These are phyloP conservation scores for Sparidentex hasta DNA, from an alignment of 2,797 vertebrate species.

Conservation along the genomic window DNA sequence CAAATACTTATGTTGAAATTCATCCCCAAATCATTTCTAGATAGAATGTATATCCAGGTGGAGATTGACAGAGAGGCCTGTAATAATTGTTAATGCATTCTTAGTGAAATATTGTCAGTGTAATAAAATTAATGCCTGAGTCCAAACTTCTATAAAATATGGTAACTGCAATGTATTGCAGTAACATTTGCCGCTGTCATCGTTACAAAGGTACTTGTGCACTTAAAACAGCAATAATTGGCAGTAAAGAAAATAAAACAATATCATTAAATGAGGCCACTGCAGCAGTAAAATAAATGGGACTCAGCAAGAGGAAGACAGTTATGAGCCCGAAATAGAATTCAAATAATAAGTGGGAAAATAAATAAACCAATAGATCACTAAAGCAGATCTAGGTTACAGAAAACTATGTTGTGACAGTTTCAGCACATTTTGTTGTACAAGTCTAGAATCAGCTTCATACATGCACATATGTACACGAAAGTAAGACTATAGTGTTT, in stretches of 20 bases:
- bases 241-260: slow-evolving; percentile 7
- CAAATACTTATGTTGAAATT: slow-evolving; percentile 46
- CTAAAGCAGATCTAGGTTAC: slow-evolving; percentile 4
- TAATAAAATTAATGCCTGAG: neutral
- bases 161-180: neutral
- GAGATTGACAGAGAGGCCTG: neutral
- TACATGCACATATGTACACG: neutral
- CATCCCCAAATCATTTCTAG: slow-evolving; percentile 54
- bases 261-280: slow-evolving; percentile 15
- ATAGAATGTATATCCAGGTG: slow-evolving; percentile 18
- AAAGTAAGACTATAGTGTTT: too few species aligned
- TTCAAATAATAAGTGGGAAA: slow-evolving; percentile 17
- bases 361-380: slow-evolving; percentile 5
- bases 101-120: slow-evolving; percentile 17
- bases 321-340: slow-evolving; percentile 27
- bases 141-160: neutral
- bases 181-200: slow-evolving; percentile 19
- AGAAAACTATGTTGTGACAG: slow-evolving; percentile 1
- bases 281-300: neutral
- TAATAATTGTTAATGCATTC: neutral
- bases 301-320: neutral
- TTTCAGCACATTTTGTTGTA: neutral
- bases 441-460: neutral
- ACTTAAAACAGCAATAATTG: slow-evolving; percentile 13
- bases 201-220: neutral